Percentiles rank a stretch among this genome's conserved stretches.
Evolutionary conservation across 2,113 vertebrate species (phyloP).

Genomic region (Gallinago paraguaiae): DNA sequence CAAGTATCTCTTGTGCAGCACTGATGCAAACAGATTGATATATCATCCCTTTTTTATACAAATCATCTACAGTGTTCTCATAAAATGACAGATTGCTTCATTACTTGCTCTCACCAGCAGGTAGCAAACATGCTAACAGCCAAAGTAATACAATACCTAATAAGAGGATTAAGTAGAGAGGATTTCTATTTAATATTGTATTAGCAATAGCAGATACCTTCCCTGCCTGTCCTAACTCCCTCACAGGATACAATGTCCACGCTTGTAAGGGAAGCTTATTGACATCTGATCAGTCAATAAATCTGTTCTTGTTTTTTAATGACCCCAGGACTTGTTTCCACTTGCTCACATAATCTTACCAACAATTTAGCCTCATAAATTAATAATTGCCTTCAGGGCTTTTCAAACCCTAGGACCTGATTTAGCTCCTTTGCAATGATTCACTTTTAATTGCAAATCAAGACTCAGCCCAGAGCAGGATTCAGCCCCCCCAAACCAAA

Average conservation of each 20-base stretch:
- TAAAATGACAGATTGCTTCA: rapidly evolving
- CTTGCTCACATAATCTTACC: slow-evolving; percentile 13
- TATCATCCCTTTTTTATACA: background rate
- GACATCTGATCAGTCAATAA: slow-evolving; percentile 48
- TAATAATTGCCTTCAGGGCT: background rate
- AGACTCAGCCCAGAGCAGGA: background rate
- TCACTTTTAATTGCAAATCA: background rate
- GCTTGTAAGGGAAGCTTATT: slow-evolving; percentile 41
- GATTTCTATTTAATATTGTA: slow-evolving; percentile 58
- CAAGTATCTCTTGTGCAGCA: rapidly evolving
- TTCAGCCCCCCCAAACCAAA: background rate
- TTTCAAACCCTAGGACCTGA: background rate
- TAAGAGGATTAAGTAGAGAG: slow-evolving; percentile 67
- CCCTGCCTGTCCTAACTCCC: background rate
- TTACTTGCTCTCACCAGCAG: background rate
- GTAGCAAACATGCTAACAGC: background rate
- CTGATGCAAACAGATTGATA: rapidly evolving
- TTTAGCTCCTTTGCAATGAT: background rate
- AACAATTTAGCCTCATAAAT: slow-evolving; percentile 42
- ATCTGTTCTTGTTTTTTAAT: slow-evolving; percentile 34
- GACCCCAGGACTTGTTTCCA: slow-evolving; percentile 26
- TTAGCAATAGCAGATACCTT: slow-evolving; percentile 15
- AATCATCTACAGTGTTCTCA: rapidly evolving
- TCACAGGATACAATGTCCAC: slow-evolving; percentile 5
- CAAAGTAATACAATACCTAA: slow-evolving; percentile 36